Conservation (phyloP, 2,888 invertebrate species). For the Atrina japonica region DNA sequence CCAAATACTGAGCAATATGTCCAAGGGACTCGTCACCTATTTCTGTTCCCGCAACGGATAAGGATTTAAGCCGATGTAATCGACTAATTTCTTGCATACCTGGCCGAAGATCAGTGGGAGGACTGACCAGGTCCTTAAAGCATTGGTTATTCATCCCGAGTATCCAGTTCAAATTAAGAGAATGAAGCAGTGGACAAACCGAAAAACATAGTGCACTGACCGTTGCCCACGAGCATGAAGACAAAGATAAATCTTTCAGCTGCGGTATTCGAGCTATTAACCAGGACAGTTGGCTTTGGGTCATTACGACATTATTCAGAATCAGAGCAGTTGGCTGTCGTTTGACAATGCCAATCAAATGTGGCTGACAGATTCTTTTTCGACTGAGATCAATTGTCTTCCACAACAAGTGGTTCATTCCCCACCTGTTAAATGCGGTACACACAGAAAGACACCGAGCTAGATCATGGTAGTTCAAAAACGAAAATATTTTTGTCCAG, state of each 20-base stretch:
- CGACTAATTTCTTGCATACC: slow-evolving; percentile 87
- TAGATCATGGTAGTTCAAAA: slow-evolving; percentile 82
- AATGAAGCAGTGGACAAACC: slow-evolving; percentile 88
- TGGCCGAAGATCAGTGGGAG: slow-evolving; percentile 92
- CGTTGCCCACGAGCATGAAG: slow-evolving; percentile 86
- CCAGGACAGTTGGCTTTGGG: slow-evolving; percentile 94
- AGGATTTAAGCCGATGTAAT: slow-evolving; percentile 88
- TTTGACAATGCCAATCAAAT: slow-evolving; percentile 91
- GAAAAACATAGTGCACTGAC: slow-evolving; percentile 91
- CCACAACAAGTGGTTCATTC: slow-evolving; percentile 92
- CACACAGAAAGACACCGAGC: slow-evolving; percentile 87
- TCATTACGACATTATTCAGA: slow-evolving; percentile 93
- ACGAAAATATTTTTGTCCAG: slow-evolving; percentile 81
- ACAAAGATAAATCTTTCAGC: slow-evolving; percentile 89
- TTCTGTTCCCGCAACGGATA: slow-evolving; percentile 92
- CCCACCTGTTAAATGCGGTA: slow-evolving; percentile 92
- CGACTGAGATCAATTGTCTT: slow-evolving; percentile 89
- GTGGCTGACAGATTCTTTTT: slow-evolving; percentile 85
- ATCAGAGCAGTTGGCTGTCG: slow-evolving; percentile 92
- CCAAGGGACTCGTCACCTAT: slow-evolving; percentile 92
- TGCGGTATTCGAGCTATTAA: slow-evolving; percentile 92
- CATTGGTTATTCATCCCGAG: slow-evolving; percentile 92
- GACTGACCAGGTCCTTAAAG: slow-evolving; percentile 91
- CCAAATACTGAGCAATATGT: slow-evolving; percentile 77
- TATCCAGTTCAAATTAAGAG: slow-evolving; percentile 92